Percentiles rank a stretch among this genome's conserved stretches.
phyloP scores from a whole-genome alignment of 1,140 invertebrate genomes.

The Mercenaria mercenaria region DNA sequence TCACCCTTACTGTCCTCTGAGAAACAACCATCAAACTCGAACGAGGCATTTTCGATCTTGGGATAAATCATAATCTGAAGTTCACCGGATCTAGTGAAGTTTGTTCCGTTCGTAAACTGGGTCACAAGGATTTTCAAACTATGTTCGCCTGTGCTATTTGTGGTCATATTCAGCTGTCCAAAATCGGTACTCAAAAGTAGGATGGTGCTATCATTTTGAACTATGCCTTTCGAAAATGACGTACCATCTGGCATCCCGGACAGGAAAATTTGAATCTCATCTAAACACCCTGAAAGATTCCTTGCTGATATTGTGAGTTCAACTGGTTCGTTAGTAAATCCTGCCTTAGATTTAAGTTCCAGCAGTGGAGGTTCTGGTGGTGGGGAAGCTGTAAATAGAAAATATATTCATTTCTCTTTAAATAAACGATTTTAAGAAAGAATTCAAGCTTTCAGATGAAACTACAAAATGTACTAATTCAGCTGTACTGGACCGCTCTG shows the following conservation, averaged over 20 bases:
- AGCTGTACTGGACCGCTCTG: too few species aligned
- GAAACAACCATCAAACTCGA: background rate
- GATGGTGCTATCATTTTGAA: background rate
- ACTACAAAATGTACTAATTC: too few species aligned
- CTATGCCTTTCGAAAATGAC: background rate
- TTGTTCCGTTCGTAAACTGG: background rate
- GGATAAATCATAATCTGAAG: background rate
- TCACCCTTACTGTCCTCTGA: background rate
- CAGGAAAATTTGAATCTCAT: background rate
- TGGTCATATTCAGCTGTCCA: background rate
- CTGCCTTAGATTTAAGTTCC: background rate
- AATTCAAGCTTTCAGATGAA: too few species aligned
- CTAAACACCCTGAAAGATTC: background rate
- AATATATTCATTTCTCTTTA: too few species aligned
- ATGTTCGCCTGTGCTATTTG: background rate
- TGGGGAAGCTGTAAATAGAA: background rate
- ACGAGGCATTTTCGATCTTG: background rate
- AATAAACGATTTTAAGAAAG: too few species aligned
- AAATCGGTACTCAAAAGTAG: background rate
- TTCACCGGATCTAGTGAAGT: background rate
- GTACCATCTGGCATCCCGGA: background rate
- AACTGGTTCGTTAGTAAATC: background rate
- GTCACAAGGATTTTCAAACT: background rate
- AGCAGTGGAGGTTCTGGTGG: slow-evolving; percentile 23
- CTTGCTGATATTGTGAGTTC: background rate